A percentile compares a stretch with the other conserved stretches of the same genome.
phyloP scores from a whole-genome alignment of 2,797 vertebrate species.

The Diglossa cyanea region DNA sequence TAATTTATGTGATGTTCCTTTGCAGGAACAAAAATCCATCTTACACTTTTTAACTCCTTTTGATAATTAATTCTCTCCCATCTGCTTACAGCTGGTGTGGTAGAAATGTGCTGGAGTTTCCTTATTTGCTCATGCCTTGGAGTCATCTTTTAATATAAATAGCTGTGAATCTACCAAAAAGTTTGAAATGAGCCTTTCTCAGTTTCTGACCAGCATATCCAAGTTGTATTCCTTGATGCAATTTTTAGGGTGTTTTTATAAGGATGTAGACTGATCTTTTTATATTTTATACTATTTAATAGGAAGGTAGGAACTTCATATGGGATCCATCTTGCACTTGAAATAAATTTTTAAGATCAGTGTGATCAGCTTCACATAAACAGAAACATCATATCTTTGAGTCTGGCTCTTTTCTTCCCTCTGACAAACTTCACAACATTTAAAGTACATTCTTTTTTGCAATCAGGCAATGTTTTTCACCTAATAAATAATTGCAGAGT shows the following conservation, averaged over 20 bases:
- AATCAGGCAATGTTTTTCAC: background rate
- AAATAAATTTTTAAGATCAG: background rate
- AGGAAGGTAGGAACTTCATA: background rate
- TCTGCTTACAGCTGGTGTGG: conserved; percentile 31
- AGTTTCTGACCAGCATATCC: background rate
- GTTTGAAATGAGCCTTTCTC: background rate
- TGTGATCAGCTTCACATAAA: background rate
- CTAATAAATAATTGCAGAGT: conserved; percentile 9
- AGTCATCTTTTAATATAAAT: conserved; percentile 24
- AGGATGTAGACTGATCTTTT: background rate
- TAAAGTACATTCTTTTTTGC: background rate
- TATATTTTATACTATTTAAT: background rate
- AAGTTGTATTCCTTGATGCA: background rate
- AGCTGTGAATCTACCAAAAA: background rate
- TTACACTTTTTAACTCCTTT: conserved; percentile 4
- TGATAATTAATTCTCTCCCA: conserved; percentile 49
- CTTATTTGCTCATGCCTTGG: conserved; percentile 23
- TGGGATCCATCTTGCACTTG: background rate
- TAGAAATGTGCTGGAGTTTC: conserved; percentile 1
- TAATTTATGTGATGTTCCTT: conserved; percentile 36
- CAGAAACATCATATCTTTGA: background rate
- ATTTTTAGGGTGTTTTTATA: background rate
- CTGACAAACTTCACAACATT: background rate
- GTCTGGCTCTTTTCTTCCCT: background rate
- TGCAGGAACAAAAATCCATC: conserved; percentile 30